Evolutionary conservation across 2,113 vertebrate species (phyloP).

Genomic region (Sinocyclocheilus anshuiensis): DNA sequence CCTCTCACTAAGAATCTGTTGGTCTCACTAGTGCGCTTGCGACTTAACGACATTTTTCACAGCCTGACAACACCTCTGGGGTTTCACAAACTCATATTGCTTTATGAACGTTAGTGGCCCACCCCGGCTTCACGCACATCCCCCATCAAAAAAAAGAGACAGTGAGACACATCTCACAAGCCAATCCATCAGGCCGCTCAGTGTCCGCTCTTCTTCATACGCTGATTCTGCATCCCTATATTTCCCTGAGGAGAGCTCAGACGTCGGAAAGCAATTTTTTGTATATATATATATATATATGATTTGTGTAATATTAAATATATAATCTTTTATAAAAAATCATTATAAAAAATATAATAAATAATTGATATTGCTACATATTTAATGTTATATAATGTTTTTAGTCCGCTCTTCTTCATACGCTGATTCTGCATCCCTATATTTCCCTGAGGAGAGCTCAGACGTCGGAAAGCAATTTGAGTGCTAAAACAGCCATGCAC

Average conservation of each 20-base stretch:
- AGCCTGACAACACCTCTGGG: constrained; percentile 51
- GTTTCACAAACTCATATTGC: constrained; percentile 27
- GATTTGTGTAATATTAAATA: too few species aligned
- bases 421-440: constrained; percentile 56
- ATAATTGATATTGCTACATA: too few species aligned
- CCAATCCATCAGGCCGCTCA: constrained; percentile 50
- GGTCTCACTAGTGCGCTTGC: neutral
- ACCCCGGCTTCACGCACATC: neutral
- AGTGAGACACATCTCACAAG: constrained; percentile 40
- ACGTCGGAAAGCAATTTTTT: constrained; percentile 61
- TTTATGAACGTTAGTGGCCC: neutral
- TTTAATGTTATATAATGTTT: too few species aligned
- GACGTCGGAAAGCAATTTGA: constrained; percentile 61
- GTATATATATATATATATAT: too few species aligned
- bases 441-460: constrained; percentile 71
- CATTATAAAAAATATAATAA: too few species aligned
- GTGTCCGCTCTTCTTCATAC: constrained; percentile 53
- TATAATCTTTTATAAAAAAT: too few species aligned
- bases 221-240: constrained; percentile 59
- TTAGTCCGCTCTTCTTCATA: constrained; percentile 54
- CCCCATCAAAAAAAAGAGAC: constrained; percentile 38
- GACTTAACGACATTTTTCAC: neutral
- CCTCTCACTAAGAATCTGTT: neutral
- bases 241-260: constrained; percentile 70
- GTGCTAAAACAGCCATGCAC: constrained; percentile 67